Conservation (phyloP, 2,888 invertebrate species). For the Fragum fragum region DNA sequence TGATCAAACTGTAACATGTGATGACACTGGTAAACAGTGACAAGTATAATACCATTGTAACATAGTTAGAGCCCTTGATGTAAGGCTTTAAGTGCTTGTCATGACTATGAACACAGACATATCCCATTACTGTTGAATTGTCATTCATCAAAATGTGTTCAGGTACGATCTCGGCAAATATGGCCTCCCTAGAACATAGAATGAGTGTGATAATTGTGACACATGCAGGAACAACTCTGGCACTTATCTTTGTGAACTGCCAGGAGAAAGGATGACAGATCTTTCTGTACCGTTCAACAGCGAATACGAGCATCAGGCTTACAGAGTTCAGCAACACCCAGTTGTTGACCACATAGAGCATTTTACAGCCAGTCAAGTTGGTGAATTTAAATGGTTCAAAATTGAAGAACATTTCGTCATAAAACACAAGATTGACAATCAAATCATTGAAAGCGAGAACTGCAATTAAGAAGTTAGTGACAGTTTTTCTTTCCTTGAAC, state of each 20-base stretch:
- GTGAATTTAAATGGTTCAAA: slow-evolving; percentile 19
- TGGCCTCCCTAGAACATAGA: slow-evolving; percentile 10
- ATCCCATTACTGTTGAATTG: slow-evolving; percentile 13
- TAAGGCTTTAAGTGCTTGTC: slow-evolving; percentile 15
- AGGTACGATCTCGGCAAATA: slow-evolving; percentile 23
- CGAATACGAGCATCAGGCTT: slow-evolving; percentile 15
- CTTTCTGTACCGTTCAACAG: slow-evolving; percentile 21
- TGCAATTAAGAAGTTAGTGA: slow-evolving; percentile 20
- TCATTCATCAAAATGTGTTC: slow-evolving; percentile 20
- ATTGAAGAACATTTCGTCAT: slow-evolving; percentile 21
- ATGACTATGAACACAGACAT: slow-evolving; percentile 24
- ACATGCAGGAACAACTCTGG: not conserved
- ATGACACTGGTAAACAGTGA: slow-evolving; percentile 17
- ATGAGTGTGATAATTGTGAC: not conserved
- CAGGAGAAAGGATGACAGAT: slow-evolving; percentile 21
- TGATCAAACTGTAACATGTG: slow-evolving; percentile 16
- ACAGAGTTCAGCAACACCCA: slow-evolving; percentile 25
- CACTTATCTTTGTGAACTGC: slow-evolving; percentile 13
- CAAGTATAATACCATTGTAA: slow-evolving; percentile 10
- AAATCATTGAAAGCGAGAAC: slow-evolving; percentile 20
- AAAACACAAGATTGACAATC: slow-evolving; percentile 9
- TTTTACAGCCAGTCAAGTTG: slow-evolving; percentile 15
- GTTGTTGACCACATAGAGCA: slow-evolving; percentile 7
- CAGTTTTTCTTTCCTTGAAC: slow-evolving; percentile 10
- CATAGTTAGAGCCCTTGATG: slow-evolving; percentile 18